These are phyloP conservation scores for Okamejei kenojei DNA, from an alignment of 2,797 vertebrate genomes.

Conservation along the genomic window DNA sequence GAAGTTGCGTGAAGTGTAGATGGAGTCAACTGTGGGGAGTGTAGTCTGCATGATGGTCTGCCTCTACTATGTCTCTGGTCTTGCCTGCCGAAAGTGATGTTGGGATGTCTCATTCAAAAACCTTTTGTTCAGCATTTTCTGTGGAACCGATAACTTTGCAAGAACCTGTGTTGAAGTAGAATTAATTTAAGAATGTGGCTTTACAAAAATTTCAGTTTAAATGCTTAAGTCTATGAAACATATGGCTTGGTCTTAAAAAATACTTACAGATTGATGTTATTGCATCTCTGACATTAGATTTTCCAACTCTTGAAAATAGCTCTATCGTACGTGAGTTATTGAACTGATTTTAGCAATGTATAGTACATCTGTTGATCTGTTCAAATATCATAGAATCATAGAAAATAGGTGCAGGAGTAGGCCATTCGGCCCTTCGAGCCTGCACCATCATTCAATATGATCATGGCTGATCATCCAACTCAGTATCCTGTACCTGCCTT, in stretches of 20 bases:
- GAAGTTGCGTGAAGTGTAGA: no score
- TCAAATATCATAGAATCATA: no score
- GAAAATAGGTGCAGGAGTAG: no score
- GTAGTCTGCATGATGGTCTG: not conserved
- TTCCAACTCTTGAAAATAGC: not conserved
- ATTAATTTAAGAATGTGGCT: not conserved
- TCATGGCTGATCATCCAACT: no score
- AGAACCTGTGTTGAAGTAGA: not conserved
- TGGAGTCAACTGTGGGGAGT: no score
- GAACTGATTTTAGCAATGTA: no score
- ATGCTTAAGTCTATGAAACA: not conserved
- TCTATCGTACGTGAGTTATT: no score
- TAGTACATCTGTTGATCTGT: no score
- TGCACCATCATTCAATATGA: no score
- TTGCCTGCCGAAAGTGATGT: not conserved
- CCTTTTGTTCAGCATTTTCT: not conserved
- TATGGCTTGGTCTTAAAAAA: not conserved
- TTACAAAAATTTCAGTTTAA: not conserved
- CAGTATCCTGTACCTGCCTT: no score
- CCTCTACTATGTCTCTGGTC: not conserved
- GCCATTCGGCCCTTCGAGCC: no score
- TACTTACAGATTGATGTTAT: not conserved
- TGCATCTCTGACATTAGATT: not conserved
- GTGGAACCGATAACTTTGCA: slow-evolving; percentile 5
- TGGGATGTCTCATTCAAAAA: not conserved